Percentiles rank a stretch among this genome's conserved stretches.
Conservation (phyloP, 2,888 invertebrate species). For the Caenorhabditis sp. region DNA sequence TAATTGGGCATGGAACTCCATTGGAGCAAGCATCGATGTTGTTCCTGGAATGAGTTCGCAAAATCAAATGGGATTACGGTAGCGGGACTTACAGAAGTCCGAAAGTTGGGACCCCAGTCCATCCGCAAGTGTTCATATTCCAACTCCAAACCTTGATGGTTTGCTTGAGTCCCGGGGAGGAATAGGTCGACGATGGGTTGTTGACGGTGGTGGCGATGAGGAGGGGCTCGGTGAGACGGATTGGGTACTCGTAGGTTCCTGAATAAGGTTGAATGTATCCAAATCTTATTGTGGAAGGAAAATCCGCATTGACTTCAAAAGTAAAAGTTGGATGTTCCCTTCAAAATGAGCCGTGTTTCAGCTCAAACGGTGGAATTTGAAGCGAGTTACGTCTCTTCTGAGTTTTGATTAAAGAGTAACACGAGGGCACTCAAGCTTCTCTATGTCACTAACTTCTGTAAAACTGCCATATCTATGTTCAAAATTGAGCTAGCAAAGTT, state of each 20-base stretch:
- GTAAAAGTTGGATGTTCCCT: too few species aligned
- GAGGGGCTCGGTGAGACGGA: slow-evolving; percentile 66
- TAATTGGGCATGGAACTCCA: slow-evolving; percentile 70
- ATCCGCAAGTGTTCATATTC: slow-evolving; percentile 47
- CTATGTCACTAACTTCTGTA: neutral
- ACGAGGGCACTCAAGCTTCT: neutral
- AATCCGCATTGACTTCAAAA: too few species aligned
- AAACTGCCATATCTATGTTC: neutral
- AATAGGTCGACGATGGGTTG: slow-evolving; percentile 62
- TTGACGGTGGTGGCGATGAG: slow-evolving; percentile 67
- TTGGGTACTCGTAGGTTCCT: slow-evolving; percentile 68
- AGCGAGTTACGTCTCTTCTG: neutral
- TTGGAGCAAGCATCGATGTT: slow-evolving; percentile 70
- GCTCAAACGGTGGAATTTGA: neutral
- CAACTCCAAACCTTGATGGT: slow-evolving; percentile 61
- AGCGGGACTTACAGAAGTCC: slow-evolving; percentile 54
- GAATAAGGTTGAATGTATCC: too few species aligned
- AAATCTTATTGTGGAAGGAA: too few species aligned
- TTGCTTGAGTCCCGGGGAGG: slow-evolving; percentile 66
- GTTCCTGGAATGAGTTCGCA: slow-evolving; percentile 46
- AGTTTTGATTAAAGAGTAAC: neutral
- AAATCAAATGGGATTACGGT: slow-evolving; percentile 20
- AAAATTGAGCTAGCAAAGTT: neutral
- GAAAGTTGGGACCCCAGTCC: slow-evolving; percentile 67
- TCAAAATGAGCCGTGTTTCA: neutral